phyloP scores from a whole-genome alignment of 1,140 invertebrate genomes.

The Orchesella cincta region DNA sequence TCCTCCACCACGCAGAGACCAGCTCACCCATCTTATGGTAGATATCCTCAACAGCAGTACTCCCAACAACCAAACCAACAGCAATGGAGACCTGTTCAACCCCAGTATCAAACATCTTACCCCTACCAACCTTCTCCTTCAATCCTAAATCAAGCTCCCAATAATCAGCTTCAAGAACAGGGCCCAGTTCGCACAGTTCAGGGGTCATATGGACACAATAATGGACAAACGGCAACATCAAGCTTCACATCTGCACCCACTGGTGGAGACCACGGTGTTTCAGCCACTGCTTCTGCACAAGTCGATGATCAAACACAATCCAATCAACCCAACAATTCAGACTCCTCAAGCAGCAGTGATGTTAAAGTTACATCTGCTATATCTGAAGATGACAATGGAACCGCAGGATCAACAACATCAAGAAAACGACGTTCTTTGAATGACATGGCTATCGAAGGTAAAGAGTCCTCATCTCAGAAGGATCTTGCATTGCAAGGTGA shows the following conservation, averaged over 20 bases:
- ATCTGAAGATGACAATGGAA: not conserved
- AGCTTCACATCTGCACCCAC: not conserved
- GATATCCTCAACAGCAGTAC: slow-evolving; percentile 1
- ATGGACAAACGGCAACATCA: not conserved
- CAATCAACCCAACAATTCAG: too few relatives aligned
- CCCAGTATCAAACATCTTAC: not conserved
- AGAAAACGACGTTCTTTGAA: slow-evolving; percentile 12
- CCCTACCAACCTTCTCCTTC: not conserved
- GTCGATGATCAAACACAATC: too few relatives aligned
- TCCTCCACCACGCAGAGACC: not conserved
- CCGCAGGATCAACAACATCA: not conserved
- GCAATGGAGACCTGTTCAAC: slow-evolving; percentile 10
- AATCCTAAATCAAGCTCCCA: not conserved
- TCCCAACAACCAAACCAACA: slow-evolving; percentile 5
- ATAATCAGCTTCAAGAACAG: not conserved
- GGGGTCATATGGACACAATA: not conserved
- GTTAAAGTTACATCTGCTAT: not conserved
- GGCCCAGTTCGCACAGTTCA: not conserved
- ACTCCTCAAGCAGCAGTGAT: too few relatives aligned
- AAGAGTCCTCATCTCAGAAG: not conserved
- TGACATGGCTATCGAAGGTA: not conserved
- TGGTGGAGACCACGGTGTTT: not conserved
- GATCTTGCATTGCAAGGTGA: not conserved
- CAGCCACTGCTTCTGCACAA: not conserved
- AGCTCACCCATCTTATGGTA: not conserved